Evolutionary conservation across 2,888 invertebrate genomes (phyloP).

Genomic region (Pedicia rivosa): DNA sequence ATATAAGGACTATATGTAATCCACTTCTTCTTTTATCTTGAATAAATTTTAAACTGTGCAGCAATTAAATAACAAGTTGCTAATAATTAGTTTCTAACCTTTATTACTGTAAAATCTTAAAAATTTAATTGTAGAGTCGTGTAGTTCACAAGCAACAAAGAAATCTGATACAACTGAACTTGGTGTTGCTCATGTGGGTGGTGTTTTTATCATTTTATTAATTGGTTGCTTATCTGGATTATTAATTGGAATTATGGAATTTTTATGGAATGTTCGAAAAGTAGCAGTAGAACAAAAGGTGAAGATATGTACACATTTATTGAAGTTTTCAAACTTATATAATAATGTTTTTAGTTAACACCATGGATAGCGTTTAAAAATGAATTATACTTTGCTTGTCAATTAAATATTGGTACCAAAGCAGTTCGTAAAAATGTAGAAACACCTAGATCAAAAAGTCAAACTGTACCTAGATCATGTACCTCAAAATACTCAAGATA

Average conservation of each 20-base stretch:
- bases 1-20: no score
- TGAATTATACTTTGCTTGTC: slow-evolving; percentile 59
- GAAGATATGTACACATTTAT: slow-evolving; percentile 9
- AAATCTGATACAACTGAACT: slow-evolving; percentile 17
- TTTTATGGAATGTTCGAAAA: slow-evolving; percentile 67
- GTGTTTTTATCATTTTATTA: slow-evolving; percentile 74
- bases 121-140: no score
- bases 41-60: no score
- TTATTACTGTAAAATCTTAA: no score
- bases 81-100: no score
- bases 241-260: slow-evolving; percentile 70
- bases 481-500: no score
- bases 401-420: slow-evolving; percentile 29
- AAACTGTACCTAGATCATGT: no score
- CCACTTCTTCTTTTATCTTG: no score
- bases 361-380: slow-evolving; percentile 52
- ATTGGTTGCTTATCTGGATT: slow-evolving; percentile 55
- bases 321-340: not conserved
- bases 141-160: slow-evolving; percentile 21
- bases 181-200: slow-evolving; percentile 57
- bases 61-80: no score
- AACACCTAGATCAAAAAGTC: no score
- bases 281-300: slow-evolving; percentile 65
- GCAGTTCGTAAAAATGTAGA: no score
- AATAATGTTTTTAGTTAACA: slow-evolving; percentile 37